Percentiles rank a stretch among this genome's conserved stretches.
Conservation (phyloP, 2,888 invertebrate species). For the Drosophila paranaensis region DNA sequence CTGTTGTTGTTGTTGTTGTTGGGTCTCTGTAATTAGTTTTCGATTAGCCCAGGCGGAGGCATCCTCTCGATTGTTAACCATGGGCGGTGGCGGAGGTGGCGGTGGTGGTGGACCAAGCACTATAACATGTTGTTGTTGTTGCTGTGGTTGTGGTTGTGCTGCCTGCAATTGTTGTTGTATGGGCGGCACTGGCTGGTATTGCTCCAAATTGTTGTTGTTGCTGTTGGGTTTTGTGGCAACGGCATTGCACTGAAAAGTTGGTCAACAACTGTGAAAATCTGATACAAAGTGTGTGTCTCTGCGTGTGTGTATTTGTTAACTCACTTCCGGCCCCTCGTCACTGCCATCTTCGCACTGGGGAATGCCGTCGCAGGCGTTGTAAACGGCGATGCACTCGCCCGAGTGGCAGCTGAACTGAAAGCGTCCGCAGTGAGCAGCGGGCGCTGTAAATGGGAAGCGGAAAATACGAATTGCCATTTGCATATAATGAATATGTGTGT, state of each 20-base stretch:
- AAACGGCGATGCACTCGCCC: constrained; percentile 96
- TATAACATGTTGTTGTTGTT: constrained; percentile 55
- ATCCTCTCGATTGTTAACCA: constrained; percentile 83
- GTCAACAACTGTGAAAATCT: constrained; percentile 23
- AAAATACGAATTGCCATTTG: constrained; percentile 36
- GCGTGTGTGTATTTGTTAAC: constrained; percentile 20
- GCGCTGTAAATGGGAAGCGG: constrained; percentile 34
- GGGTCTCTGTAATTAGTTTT: constrained; percentile 75
- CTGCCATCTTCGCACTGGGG: constrained; percentile 96
- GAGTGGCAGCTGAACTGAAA: constrained; percentile 96
- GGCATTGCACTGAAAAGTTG: constrained; percentile 73
- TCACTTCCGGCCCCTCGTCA: constrained; percentile 94
- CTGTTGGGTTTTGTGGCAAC: constrained; percentile 55
- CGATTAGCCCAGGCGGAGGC: constrained; percentile 83
- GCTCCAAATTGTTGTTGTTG: constrained; percentile 44
- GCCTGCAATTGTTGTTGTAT: constrained; percentile 62
- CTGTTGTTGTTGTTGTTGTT: constrained; percentile 51
- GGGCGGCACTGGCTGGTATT: constrained; percentile 63
- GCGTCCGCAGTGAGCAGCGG: constrained; percentile 87
- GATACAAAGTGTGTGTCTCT: neutral
- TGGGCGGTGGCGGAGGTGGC: constrained; percentile 66
- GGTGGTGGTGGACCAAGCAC: constrained; percentile 67
- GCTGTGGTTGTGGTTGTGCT: constrained; percentile 57
- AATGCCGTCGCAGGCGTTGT: constrained; percentile 97
- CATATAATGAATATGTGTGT: constrained; percentile 34